Percentiles rank a stretch among this genome's conserved stretches.
Conservation (phyloP, 2,888 invertebrate genomes). For the Helleia helle region DNA sequence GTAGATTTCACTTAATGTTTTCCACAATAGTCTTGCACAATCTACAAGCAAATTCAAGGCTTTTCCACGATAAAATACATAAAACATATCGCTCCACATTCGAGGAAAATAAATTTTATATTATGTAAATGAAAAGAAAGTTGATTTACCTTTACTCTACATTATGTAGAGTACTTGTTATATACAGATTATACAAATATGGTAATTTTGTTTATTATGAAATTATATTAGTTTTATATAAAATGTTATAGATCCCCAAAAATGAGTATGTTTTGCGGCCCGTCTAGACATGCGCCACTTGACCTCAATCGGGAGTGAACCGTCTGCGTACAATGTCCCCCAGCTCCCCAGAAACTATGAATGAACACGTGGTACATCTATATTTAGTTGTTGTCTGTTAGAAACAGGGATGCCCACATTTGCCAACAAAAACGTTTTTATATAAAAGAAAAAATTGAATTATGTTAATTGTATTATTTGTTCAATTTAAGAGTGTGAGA, state of each 20-base stretch:
- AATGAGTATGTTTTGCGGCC: conserved; percentile 13
- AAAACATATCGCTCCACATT: conserved; percentile 3
- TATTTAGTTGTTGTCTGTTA: conserved; percentile 37
- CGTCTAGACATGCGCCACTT: conserved; percentile 42
- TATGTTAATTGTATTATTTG: too few relatives aligned
- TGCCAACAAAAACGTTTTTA: too few relatives aligned
- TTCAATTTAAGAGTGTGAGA: too few relatives aligned
- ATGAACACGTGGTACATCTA: conserved; percentile 55
- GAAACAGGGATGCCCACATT: background rate
- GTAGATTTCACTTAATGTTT: conserved; percentile 27
- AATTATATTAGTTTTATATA: background rate
- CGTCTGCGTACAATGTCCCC: conserved; percentile 42
- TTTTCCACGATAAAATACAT: conserved; percentile 16
- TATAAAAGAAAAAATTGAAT: too few relatives aligned
- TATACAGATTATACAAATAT: too few relatives aligned
- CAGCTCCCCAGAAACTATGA: conserved; percentile 12
- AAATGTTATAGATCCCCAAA: background rate
- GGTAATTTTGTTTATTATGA: too few relatives aligned
- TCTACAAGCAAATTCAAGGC: conserved; percentile 21
- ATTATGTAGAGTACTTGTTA: too few relatives aligned
- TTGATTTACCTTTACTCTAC: background rate
- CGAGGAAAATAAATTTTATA: too few relatives aligned
- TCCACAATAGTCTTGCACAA: conserved; percentile 39
- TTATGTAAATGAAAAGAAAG: conserved; percentile 4
- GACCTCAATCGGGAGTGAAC: conserved; percentile 47